These are phyloP conservation scores for Tyto alba DNA, from an alignment of 2,113 vertebrate species.

Conservation along the genomic window DNA sequence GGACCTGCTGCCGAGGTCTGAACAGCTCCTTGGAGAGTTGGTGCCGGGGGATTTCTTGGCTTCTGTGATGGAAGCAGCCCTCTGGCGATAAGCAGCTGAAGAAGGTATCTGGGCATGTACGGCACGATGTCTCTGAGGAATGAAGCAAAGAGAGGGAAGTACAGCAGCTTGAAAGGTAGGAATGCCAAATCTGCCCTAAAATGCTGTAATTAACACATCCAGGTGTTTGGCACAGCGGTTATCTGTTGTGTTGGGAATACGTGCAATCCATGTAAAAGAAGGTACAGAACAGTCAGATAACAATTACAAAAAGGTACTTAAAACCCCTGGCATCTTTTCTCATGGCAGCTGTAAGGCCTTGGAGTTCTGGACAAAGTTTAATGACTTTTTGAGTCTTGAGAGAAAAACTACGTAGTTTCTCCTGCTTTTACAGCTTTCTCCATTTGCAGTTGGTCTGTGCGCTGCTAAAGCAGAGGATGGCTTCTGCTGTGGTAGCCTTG, in stretches of 20 bases:
- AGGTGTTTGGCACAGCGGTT: background rate
- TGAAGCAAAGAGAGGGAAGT: conserved; percentile 18
- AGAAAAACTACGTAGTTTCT: background rate
- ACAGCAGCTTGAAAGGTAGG: conserved; percentile 68
- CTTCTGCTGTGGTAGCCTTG: background rate
- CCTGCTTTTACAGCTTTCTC: background rate
- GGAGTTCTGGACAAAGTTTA: background rate
- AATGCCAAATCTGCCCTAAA: background rate
- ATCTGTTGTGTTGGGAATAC: background rate
- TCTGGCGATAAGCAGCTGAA: background rate
- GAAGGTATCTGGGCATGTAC: background rate
- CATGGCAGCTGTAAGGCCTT: background rate
- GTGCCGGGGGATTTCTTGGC: background rate
- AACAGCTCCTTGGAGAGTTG: background rate
- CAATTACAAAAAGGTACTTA: background rate
- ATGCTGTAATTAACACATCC: background rate
- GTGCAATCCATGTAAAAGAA: background rate
- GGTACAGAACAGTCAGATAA: background rate
- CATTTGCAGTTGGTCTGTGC: background rate
- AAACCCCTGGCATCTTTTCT: background rate
- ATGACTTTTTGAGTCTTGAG: background rate
- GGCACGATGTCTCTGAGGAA: conserved; percentile 53
- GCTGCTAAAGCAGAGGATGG: background rate
- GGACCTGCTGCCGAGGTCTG: background rate
- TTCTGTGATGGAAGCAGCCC: background rate